These are phyloP conservation scores for Scortum barcoo DNA, from an alignment of 2,113 vertebrate species.

Conservation along the genomic window DNA sequence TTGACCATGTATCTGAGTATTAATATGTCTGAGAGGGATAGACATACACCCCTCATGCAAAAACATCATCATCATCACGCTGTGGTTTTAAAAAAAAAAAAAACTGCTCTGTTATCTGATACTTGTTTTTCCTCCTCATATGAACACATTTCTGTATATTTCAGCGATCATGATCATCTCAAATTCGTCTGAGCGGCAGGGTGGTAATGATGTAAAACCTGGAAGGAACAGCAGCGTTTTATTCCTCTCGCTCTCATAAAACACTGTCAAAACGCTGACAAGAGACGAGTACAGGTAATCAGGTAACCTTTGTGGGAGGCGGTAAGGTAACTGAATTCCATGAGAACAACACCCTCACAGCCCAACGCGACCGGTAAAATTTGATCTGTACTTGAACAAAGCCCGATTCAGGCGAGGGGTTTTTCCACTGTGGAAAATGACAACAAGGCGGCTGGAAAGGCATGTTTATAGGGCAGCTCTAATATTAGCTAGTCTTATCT, in stretches of 20 bases:
- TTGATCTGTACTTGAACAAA: constrained; percentile 68
- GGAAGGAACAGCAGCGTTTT: constrained; percentile 38
- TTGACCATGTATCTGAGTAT: not conserved
- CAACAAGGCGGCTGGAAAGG: constrained; percentile 50
- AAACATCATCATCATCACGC: not conserved
- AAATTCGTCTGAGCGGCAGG: constrained; percentile 59
- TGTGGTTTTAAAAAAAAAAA: constrained; percentile 17
- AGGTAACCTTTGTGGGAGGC: constrained; percentile 44
- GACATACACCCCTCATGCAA: not conserved
- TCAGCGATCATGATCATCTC: constrained; percentile 46
- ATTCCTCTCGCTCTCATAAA: constrained; percentile 55
- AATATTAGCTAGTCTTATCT: constrained; percentile 75
- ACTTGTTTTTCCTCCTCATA: constrained; percentile 41
- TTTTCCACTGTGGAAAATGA: constrained; percentile 75
- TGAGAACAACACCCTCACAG: constrained; percentile 46
- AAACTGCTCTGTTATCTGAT: constrained; percentile 25
- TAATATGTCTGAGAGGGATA: constrained; percentile 10
- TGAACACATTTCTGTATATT: constrained; percentile 41
- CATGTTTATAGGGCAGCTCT: constrained; percentile 55
- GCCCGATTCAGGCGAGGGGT: constrained; percentile 52
- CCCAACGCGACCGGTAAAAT: constrained; percentile 50
- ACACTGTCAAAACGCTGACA: constrained; percentile 48
- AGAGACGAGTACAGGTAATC: constrained; percentile 54
- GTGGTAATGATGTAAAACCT: constrained; percentile 50
- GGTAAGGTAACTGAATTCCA: constrained; percentile 67